Base-by-base conservation (phyloP, 2,797 vertebrate species). In the Thunnus albacares region DNA sequence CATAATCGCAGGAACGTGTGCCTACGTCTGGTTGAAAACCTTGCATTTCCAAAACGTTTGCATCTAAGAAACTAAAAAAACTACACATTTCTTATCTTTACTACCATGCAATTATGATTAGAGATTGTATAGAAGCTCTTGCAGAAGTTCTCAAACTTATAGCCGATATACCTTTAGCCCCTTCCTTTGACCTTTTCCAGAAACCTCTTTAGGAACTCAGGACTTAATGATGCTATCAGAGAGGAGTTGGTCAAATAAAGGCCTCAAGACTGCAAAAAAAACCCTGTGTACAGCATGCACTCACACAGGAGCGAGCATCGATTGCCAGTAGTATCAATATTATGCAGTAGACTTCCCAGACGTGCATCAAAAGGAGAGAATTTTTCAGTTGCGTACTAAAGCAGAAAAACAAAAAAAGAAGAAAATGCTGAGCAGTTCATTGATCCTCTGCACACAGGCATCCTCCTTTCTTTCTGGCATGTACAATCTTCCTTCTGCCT, bases 1-100 rank as follows among this genome's bases (percentile, higher is more conserved):
- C n/a, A 47, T 67, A 56, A 67, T 67, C 52, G 1, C 38, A 55
- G 61, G 3, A 47, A 26, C 26, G 58, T 13, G 38, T 49, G 70
- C 49, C 38, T 17, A 28, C 13, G 38, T 43, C 52, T 33, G 53
- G 2, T 41, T 38, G n/a, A 28, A 68, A 49, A 62, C 8, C 5
- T 10, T n/a, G 14, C 18, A 47, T 64, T 49, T 49, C 4, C 51
- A 51, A 41, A 53, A 38, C 6, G 10, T 38, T 38, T 38, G 35
- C 35, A 1, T 38, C 6, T 10, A 1, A 38, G 10, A 8, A 38
- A 38, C 35, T 38, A 38, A 38, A 38, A 38, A 9, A 10, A 38
- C 9, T 35, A 35, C 5, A 6, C 33, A 6, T 14, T 1, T 38
- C 2, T 41, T 20, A 49, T 8, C 30, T 63, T 8, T 56, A 15